These are phyloP conservation scores for Brenthis ino DNA, from an alignment of 2,888 invertebrate genomes.

Conservation along the genomic window DNA sequence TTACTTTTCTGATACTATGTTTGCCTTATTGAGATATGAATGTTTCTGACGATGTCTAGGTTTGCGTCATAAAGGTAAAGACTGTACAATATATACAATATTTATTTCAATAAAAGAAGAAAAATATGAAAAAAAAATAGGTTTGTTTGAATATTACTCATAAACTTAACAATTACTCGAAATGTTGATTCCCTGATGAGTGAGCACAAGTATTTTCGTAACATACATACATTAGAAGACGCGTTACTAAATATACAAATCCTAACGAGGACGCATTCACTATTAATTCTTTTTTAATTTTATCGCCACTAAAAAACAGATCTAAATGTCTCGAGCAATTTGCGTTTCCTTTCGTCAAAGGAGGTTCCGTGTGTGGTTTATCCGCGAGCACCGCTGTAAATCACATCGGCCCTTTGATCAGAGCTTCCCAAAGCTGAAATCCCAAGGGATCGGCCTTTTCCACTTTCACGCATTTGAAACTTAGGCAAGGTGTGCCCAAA, in stretches of 20 bases:
- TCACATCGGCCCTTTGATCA: conserved; percentile 50
- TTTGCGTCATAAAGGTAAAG: not conserved
- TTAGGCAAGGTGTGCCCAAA: conserved; percentile 37
- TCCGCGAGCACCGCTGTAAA: conserved; percentile 57
- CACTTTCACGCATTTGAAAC: conserved; percentile 45
- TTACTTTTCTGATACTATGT: conserved; percentile 6
- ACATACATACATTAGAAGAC: no score
- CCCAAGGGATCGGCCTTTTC: conserved; percentile 39
- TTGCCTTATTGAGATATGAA: conserved; percentile 12
- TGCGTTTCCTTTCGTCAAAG: conserved; percentile 55
- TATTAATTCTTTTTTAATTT: conserved; percentile 36
- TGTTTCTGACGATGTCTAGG: not conserved
- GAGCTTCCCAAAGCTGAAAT: conserved; percentile 38
- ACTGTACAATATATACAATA: not conserved
- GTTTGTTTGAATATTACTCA: no score
- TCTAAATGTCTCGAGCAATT: conserved; percentile 41
- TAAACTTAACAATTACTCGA: no score
- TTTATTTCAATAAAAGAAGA: no score
- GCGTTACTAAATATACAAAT: conserved; percentile 5
- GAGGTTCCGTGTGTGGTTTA: conserved; percentile 62
- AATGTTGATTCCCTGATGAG: no score
- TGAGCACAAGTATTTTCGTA: no score
- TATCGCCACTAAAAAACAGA: conserved; percentile 39
- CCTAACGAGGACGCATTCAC: conserved; percentile 30
- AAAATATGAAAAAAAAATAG: no score